phyloP scores from a whole-genome alignment of 2,113 vertebrate genomes.

The Aythya baeri region DNA sequence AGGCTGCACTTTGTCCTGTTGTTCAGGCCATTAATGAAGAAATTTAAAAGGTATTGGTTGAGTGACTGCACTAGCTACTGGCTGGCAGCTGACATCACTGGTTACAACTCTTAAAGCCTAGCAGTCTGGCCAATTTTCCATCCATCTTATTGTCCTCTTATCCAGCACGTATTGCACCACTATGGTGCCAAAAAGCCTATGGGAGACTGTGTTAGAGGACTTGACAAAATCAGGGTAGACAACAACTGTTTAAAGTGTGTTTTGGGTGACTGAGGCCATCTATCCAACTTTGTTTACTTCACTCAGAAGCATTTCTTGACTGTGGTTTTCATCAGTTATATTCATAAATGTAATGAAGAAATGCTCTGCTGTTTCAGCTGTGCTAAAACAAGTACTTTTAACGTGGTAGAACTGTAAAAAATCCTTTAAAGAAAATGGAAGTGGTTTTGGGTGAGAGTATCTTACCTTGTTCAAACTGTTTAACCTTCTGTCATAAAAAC shows the following conservation, averaged over 20 bases:
- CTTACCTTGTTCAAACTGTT: background rate
- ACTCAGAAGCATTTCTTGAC: background rate
- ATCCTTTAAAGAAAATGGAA: background rate
- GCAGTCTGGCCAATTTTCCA: background rate
- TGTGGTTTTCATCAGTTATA: background rate
- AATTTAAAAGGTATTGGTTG: background rate
- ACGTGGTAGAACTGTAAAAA: background rate
- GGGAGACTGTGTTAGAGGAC: background rate
- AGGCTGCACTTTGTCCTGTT: too few species aligned
- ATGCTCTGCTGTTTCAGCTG: background rate
- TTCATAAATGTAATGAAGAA: background rate
- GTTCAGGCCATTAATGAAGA: background rate
- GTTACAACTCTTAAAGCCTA: background rate
- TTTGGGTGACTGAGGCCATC: background rate
- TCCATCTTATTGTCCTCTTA: background rate
- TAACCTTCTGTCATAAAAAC: background rate
- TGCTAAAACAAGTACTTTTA: background rate
- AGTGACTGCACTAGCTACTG: background rate
- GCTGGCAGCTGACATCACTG: background rate
- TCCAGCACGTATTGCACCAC: background rate
- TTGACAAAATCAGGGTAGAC: background rate
- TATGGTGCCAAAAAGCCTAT: background rate
- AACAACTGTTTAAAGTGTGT: rapidly evolving
- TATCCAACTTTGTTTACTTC: background rate
- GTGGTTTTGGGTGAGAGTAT: background rate